phyloP scores from a whole-genome alignment of 2,797 vertebrate species.

The Glyptemys insculpta region DNA sequence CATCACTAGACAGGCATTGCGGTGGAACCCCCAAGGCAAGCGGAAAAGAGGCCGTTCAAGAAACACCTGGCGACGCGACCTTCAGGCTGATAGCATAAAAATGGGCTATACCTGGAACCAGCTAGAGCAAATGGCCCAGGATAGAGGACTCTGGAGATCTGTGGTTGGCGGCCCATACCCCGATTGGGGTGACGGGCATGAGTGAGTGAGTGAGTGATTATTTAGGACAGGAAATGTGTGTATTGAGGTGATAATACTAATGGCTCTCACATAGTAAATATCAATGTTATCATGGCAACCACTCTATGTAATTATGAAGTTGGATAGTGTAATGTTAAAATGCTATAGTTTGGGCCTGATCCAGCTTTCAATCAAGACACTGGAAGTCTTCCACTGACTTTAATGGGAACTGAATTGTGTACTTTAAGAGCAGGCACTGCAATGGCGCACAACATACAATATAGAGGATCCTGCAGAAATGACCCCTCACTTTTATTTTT shows the following conservation, averaged over 20 bases:
- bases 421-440: background rate
- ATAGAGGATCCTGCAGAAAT: background rate
- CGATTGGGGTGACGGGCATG: too few relatives aligned
- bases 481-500: background rate
- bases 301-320: background rate
- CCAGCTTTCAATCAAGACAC: background rate
- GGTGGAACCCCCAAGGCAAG: too few relatives aligned
- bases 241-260: background rate
- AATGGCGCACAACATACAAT: background rate
- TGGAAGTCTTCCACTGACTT: background rate
- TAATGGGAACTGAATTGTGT: background rate
- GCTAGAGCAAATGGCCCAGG: too few relatives aligned
- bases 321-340: background rate
- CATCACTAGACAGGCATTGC: too few relatives aligned
- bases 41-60: too few relatives aligned
- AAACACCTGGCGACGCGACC: too few relatives aligned
- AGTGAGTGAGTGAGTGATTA: too few relatives aligned
- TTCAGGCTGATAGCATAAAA: too few relatives aligned
- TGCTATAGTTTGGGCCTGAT: background rate
- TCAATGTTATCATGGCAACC: background rate
- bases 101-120: too few relatives aligned
- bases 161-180: too few relatives aligned
- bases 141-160: too few relatives aligned
- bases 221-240: background rate
- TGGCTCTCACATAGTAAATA: background rate